Evolutionary conservation across 2,113 vertebrate genomes (phyloP).

Genomic region (Anhinga rufa): DNA sequence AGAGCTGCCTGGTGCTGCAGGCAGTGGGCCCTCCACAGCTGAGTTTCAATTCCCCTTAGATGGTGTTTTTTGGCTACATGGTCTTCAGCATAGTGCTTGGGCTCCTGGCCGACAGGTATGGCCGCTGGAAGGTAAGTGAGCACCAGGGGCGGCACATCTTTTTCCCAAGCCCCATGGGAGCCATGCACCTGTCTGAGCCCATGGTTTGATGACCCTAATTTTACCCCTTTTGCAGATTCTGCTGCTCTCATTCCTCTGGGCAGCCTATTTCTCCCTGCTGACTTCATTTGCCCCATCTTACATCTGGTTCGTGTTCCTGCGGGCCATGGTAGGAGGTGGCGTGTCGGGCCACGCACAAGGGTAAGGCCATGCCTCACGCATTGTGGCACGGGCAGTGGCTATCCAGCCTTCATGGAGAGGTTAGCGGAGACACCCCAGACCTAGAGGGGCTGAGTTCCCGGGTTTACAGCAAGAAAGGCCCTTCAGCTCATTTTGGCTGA

Average conservation of each 20-base stretch:
- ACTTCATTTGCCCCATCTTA: slow-evolving; percentile 91
- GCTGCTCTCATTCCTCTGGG: slow-evolving; percentile 87
- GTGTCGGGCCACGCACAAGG: slow-evolving; percentile 88
- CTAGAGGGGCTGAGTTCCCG: neutral
- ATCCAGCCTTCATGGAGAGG: accelerated
- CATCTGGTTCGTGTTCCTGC: slow-evolving; percentile 91
- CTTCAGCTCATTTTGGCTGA: neutral
- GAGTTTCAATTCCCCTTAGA: slow-evolving; percentile 66
- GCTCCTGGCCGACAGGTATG: slow-evolving; percentile 86
- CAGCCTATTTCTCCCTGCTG: slow-evolving; percentile 90
- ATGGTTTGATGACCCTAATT: neutral
- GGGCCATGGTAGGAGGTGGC: slow-evolving; percentile 90
- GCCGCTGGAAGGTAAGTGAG: slow-evolving; percentile 88
- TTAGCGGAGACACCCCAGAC: accelerated
- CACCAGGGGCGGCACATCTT: accelerated
- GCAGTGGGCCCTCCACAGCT: neutral
- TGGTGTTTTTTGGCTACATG: slow-evolving; percentile 98
- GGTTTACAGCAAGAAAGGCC: neutral
- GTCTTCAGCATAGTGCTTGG: slow-evolving; percentile 85
- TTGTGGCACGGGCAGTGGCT: accelerated
- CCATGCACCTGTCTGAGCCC: neutral
- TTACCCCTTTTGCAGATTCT: slow-evolving; percentile 74
- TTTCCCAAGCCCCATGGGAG: accelerated
- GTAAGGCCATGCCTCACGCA: slow-evolving; percentile 49
- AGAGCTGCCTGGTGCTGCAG: neutral